Evolutionary conservation across 2,113 vertebrate genomes (phyloP).

Genomic region (Turdus rufiventris): DNA sequence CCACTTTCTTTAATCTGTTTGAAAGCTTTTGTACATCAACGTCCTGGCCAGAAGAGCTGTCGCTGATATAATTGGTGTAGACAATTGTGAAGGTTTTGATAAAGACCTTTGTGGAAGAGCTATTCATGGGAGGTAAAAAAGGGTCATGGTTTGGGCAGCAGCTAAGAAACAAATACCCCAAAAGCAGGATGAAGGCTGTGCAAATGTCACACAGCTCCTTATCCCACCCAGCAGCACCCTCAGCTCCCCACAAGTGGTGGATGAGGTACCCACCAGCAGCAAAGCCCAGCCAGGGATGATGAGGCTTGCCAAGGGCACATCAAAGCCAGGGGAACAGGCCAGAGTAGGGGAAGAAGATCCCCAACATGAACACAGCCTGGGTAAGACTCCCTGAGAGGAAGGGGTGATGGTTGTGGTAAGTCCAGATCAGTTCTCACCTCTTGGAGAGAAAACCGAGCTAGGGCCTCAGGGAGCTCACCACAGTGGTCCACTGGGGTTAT

Average conservation of each 20-base stretch:
- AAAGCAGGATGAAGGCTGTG: neutral
- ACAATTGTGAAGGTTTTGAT: neutral
- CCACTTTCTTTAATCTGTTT: neutral
- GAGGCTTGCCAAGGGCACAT: neutral
- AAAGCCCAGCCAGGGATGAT: rapidly evolving
- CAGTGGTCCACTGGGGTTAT: neutral
- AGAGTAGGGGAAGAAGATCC: neutral
- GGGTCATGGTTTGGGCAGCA: neutral
- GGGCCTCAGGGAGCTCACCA: neutral
- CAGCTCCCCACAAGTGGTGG: rapidly evolving
- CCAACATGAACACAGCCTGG: neutral
- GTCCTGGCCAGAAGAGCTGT: neutral
- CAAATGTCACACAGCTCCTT: rapidly evolving
- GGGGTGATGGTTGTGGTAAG: neutral
- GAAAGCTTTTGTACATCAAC: constrained; percentile 13
- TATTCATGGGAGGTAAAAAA: neutral
- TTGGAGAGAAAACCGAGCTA: neutral
- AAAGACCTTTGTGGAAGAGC: neutral
- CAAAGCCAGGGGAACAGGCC: neutral
- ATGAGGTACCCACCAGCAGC: neutral
- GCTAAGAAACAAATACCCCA: neutral
- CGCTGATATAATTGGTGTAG: neutral
- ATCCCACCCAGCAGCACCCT: neutral
- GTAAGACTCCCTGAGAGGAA: neutral
- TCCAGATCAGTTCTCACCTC: neutral